phyloP scores from a whole-genome alignment of 23 tunicate species.

The Trididemnum clinides region DNA sequence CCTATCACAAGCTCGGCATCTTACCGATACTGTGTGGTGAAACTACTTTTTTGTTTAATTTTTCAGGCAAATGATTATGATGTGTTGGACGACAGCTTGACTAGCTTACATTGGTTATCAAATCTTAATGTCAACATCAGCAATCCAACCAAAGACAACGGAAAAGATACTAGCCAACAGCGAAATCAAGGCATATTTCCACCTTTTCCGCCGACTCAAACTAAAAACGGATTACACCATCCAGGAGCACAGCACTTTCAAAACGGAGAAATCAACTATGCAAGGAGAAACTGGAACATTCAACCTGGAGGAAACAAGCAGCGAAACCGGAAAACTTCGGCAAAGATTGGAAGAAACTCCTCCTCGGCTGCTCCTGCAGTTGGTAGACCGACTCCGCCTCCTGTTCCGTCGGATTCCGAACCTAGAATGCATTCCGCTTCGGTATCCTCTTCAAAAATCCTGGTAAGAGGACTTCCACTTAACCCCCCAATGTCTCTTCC shows the following conservation, averaged over 20 bases:
- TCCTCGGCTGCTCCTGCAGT: slow-evolving; percentile 16
- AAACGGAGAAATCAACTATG: not conserved
- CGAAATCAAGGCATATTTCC: slow-evolving; percentile 9
- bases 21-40: no score
- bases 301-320: not conserved
- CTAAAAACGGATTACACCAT: not conserved
- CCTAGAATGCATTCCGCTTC: not conserved
- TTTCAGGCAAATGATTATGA: slow-evolving; percentile 61
- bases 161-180: not conserved
- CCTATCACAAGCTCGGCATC: no score
- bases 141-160: slow-evolving; percentile 15
- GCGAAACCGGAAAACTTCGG: not conserved
- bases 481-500: not conserved
- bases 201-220: not conserved
- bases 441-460: not conserved
- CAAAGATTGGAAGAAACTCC: slow-evolving; percentile 9
- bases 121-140: slow-evolving; percentile 85
- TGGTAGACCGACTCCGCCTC: not conserved
- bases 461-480: not conserved
- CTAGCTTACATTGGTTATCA: slow-evolving; percentile 89
- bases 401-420: not conserved
- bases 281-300: not conserved
- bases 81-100: slow-evolving; percentile 84
- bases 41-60: not conserved
- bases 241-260: not conserved